These are phyloP conservation scores for Erythrolamprus reginae DNA, from an alignment of 2,113 vertebrate species.

Conservation along the genomic window DNA sequence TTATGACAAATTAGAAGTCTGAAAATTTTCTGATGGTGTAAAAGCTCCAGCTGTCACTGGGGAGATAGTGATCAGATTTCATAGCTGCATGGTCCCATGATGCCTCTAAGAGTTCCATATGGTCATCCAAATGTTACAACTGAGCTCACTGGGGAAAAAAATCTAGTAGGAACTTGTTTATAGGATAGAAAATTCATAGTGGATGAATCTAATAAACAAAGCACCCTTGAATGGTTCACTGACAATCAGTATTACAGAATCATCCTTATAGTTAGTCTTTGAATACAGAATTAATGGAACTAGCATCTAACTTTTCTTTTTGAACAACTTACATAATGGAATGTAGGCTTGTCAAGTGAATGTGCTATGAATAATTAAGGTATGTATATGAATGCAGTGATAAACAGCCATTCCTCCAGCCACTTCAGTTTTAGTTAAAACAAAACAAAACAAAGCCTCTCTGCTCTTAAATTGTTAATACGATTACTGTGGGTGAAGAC, in stretches of 20 bases:
- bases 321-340: constrained; percentile 48
- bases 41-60: constrained; percentile 98
- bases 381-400: constrained; percentile 48
- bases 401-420: constrained; percentile 62
- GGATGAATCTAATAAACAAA: constrained; percentile 51
- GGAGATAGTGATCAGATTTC: constrained; percentile 99
- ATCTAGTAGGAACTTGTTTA: constrained; percentile 65
- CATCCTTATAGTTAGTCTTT: constrained; percentile 24
- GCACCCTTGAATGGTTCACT: constrained; percentile 36
- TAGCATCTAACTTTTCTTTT: neutral
- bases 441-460: constrained; percentile 29
- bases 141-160: constrained; percentile 81
- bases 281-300: constrained; percentile 24
- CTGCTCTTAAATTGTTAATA: constrained; percentile 70
- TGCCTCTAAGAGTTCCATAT: constrained; percentile 97
- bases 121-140: constrained; percentile 97
- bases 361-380: constrained; percentile 64
- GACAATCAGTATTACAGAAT: constrained; percentile 4
- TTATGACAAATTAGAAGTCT: constrained; percentile 99
- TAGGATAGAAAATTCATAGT: constrained; percentile 74
- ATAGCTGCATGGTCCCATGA: constrained; percentile 94
- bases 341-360: constrained; percentile 51
- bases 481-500: constrained; percentile 57
- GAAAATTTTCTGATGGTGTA: constrained; percentile 99
- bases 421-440: constrained; percentile 42